Evolutionary conservation across 2,113 vertebrate species (phyloP), one percentile per base, ranked within the genome.

Genomic region (Notechis scutatus): DNA sequence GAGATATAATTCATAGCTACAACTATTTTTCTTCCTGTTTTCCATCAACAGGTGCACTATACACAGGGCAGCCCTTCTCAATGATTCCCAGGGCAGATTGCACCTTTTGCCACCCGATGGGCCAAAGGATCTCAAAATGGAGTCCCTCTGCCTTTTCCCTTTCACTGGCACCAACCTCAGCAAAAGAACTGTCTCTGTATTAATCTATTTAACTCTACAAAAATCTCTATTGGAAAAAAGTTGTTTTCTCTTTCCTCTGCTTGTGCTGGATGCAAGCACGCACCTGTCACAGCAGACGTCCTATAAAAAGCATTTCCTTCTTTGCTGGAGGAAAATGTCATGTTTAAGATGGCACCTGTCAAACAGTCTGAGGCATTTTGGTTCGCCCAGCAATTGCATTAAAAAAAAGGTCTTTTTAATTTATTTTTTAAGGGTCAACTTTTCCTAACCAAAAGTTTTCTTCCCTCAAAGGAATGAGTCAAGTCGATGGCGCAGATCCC

Each of bases 321-420:
- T 15, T 0, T 45, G 23, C 5, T 9, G 14, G 24, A n/a, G 39
- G 21, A 54, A 69, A 91, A 56, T 85, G 20, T 23, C 34, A 34
- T 56, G 85, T 85, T 54, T 85, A 91, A 91, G 23, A 91, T 57
- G 54, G 91, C 81, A 91, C 74, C 54, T 85, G 91, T 26, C 23
- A 57, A 59, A 54, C n/a, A 42, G 20, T 18, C 23, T 74, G 45
- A 81, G 15, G 11, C 26, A 29, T 42, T 39, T 56, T 89, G 87
- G 57, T 42, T 85, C 6, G 5, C 5, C 21, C 21, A 91, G 20
- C 7, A 15, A 23, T 20, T 42, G 12, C 55, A 26, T 45, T 21
- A 1, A 57, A 74, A 52, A 52, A 74, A 55, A 18, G 50, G 18
- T 21, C 29, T 50, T 26, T 86, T 26, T 12, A 29, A 11, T n/a